Evolutionary conservation across 2,888 invertebrate genomes (phyloP), one percentile per base, ranked within the genome.

Genomic region (Acleris laterana): DNA sequence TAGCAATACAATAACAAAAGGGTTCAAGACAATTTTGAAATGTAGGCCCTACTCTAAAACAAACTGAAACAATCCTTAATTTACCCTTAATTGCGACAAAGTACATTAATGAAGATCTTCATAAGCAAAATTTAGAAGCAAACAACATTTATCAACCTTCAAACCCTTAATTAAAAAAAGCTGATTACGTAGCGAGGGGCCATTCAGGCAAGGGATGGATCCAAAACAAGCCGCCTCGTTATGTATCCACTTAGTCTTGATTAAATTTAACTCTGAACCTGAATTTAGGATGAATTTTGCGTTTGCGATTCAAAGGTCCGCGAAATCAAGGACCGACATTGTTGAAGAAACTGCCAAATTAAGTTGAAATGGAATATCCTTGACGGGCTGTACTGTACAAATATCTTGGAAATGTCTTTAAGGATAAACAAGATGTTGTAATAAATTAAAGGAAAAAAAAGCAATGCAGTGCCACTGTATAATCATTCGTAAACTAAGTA

Each of bases 191-290:
- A 38, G 52, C 56, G 49, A 42, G 44, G 25, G 51, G 44, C 51
- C 19, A 42, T 56, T 55, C 44, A 38, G 22, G 2, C 32, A 17
- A 22, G 44, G 32, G 46, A 49, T 48, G 22, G 51, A 52, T 51
- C 66, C 56, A 62, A 66, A 65, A 66, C 66, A 66, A 66, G 66
- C 48, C 51, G 11, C 16, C 56, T 66, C 66, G 66, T 66, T 62
- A 66, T 56, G 28, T 48, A 42, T 57, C 46, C 66, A 66, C 66
- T 66, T 66, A 66, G 52, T 57, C 52, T 48, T 62, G 56, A 66
- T 66, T 66, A 62, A 66, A 66, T 66, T 66, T 48, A 61, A 51
- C 65, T 61, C 51, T 13, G 55, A 48, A 66, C 57, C 52, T 61
- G 57, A 51, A 28, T 61, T 65, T 28, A 50, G 61, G 61, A 65